Percentiles rank a stretch among this genome's conserved stretches.
phyloP scores from a whole-genome alignment of 2,888 invertebrate species.

The Actias luna region DNA sequence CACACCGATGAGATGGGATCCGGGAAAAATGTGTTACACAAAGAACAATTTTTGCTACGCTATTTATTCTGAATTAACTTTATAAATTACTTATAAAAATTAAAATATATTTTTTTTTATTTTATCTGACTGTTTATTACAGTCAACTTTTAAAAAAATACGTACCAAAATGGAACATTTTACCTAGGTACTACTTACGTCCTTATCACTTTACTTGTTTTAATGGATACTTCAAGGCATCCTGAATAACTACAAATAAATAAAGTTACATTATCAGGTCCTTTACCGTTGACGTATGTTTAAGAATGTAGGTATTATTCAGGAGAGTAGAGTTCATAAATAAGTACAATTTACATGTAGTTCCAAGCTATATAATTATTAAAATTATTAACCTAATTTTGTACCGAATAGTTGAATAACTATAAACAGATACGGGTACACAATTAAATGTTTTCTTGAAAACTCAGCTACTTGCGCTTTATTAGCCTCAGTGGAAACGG shows the following conservation, averaged over 20 bases:
- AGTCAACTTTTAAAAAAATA: background rate
- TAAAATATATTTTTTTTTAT: too few relatives aligned
- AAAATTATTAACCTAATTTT: background rate
- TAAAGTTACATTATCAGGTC: too few relatives aligned
- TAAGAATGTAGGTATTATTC: too few relatives aligned
- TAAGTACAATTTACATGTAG: too few relatives aligned
- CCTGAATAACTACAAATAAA: too few relatives aligned
- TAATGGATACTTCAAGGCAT: background rate
- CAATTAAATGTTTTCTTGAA: slow-evolving; percentile 54
- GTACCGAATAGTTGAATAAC: background rate
- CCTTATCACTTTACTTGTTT: background rate
- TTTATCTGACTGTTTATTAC: background rate
- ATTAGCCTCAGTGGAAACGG: slow-evolving; percentile 63
- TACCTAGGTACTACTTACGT: too few relatives aligned
- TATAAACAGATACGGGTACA: slow-evolving; percentile 26
- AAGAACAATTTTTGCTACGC: background rate
- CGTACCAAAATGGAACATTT: background rate
- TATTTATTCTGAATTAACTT: background rate
- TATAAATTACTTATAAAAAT: too few relatives aligned
- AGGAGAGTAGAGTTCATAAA: too few relatives aligned
- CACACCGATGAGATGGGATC: background rate
- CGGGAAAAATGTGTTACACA: background rate
- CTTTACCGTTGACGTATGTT: too few relatives aligned
- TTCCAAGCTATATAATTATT: background rate
- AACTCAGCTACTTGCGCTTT: slow-evolving; percentile 58